Evolutionary conservation across 2,797 vertebrate species (phyloP).

Genomic region (Anniella stebbinsi): DNA sequence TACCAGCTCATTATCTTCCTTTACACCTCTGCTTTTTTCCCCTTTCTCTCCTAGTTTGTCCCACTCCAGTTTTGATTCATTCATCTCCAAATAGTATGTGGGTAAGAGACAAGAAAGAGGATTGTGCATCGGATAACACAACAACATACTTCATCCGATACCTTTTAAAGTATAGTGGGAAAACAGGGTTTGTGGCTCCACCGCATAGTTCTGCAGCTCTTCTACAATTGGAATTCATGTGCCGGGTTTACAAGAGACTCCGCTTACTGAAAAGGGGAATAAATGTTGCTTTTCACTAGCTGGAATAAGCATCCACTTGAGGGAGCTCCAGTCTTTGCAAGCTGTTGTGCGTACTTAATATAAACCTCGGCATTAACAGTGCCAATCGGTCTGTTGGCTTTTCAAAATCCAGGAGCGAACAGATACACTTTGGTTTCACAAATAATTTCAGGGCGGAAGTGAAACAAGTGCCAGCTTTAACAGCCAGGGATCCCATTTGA

Average conservation of each 20-base stretch:
- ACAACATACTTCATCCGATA: not conserved
- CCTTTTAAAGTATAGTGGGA: conserved; percentile 6
- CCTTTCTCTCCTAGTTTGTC: not conserved
- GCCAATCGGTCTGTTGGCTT: not conserved
- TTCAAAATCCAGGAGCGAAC: not conserved
- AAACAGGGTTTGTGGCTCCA: not conserved
- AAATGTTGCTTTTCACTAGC: not conserved
- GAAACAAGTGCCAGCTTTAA: conserved; percentile 25
- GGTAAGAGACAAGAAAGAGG: not conserved
- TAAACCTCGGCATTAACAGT: not conserved
- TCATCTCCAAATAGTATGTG: not conserved
- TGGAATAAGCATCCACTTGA: conserved; percentile 66
- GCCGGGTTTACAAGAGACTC: not conserved
- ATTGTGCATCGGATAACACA: not conserved
- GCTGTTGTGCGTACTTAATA: conserved; percentile 7
- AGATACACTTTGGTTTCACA: conserved; percentile 29
- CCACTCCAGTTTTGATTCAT: not conserved
- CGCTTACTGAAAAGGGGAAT: not conserved
- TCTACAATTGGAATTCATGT: not conserved
- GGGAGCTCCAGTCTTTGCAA: conserved; percentile 75
- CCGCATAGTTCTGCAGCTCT: not conserved
- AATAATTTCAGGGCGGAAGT: conserved; percentile 41
- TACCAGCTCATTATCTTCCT: not conserved
- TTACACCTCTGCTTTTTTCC: not conserved
- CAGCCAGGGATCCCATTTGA: not conserved